Percentiles rank a stretch among this genome's conserved stretches.
phyloP scores from a whole-genome alignment of 2,888 invertebrate species.

The Agrochola macilenta region DNA sequence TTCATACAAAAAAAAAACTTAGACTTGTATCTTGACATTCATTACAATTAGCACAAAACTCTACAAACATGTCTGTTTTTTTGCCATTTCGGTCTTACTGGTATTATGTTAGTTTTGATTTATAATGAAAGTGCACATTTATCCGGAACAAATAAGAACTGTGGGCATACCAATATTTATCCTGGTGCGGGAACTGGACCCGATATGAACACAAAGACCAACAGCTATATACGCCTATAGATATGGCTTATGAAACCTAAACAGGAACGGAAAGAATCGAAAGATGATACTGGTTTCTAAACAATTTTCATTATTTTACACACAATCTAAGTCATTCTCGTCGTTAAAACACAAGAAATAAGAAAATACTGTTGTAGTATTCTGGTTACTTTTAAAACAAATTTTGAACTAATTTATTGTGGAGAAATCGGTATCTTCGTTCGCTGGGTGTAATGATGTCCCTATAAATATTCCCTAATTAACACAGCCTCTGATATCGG shows the following conservation, averaged over 20 bases:
- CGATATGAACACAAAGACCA: neutral
- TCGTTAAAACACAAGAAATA: neutral
- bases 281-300: neutral
- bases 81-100: slow-evolving; percentile 13
- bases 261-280: neutral
- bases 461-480: neutral
- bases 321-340: no score
- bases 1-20: slow-evolving; percentile 41
- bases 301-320: neutral
- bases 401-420: neutral
- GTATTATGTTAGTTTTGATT: slow-evolving; percentile 10
- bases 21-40: slow-evolving; percentile 46
- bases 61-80: slow-evolving; percentile 9
- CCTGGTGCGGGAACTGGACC: neutral
- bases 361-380: neutral
- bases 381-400: neutral
- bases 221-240: neutral
- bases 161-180: slow-evolving; percentile 35
- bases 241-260: neutral
- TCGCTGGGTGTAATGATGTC: neutral
- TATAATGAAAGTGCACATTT: slow-evolving; percentile 10
- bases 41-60: slow-evolving; percentile 37
- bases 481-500: slow-evolving; percentile 14
- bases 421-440: neutral
- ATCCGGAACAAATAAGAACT: neutral